Evolutionary conservation across 92 coral and sea anemone species (phyloP), one percentile per base, ranked within the genome.

Genomic region (Phenganax marumi): DNA sequence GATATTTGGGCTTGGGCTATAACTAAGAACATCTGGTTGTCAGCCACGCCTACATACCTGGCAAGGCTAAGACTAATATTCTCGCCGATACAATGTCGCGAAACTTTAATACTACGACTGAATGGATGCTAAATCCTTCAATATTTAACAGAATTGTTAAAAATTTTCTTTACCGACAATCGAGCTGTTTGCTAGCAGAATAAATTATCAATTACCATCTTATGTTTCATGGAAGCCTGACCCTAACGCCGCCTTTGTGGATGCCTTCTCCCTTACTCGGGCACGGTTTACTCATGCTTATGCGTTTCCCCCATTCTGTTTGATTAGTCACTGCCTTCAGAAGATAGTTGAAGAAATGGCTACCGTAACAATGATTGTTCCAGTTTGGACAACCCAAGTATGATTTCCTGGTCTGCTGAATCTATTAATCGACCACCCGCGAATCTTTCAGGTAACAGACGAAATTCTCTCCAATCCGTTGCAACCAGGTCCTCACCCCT

Each of bases 151-250:
- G n/a, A n/a, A n/a, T 58, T 83, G 90, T 88, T 17, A 57, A 77
- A 69, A 54, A 50, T 43, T 25, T 39, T 71, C 52, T 88, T 88
- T 55, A 17, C 21, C 61, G 22, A 50, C 47, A 7, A 75, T 86
- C 60, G 86, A 86, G 24, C 77, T 86, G 14, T 86, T 86, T 86
- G 86, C 86, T n/a, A 81, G 83, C 52, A 57, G 83, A 65, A 22
- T 75, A n/a, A n/a, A n/a, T n/a, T n/a, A n/a, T n/a, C n/a, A n/a
- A n/a, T n/a, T n/a, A n/a, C n/a, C n/a, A n/a, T n/a, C n/a, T n/a
- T n/a, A n/a, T n/a, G n/a, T n/a, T n/a, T n/a, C n/a, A n/a, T n/a
- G n/a, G n/a, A n/a, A 80, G 81, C 89, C 89, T 82, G 90, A 80
- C 52, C 79, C 89, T 8, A 10, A 62, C 64, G 76, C 87, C 60